Percentiles rank a stretch among this genome's conserved stretches.
Evolutionary conservation across 2,113 vertebrate genomes (phyloP).

Genomic region (Athene cunicularia): DNA sequence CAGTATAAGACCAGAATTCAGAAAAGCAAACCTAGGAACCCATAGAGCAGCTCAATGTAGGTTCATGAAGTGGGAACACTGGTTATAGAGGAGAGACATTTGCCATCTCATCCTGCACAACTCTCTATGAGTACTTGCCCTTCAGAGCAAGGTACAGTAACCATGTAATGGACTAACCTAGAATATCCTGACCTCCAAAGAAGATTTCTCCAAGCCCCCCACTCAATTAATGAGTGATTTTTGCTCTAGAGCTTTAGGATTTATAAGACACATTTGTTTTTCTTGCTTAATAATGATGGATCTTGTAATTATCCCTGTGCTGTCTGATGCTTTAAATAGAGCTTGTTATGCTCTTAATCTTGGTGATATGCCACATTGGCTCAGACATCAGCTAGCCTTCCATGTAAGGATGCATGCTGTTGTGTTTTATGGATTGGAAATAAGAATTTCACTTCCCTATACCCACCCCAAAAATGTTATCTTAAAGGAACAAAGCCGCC

Average conservation of each 20-base stretch:
- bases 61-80: background rate
- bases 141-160: background rate
- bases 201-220: background rate
- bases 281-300: constrained; percentile 8
- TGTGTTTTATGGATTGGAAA: background rate
- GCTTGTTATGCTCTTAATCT: constrained; percentile 1
- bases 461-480: background rate
- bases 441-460: background rate
- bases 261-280: constrained; percentile 42
- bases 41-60: background rate
- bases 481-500: background rate
- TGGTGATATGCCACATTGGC: background rate
- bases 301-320: constrained; percentile 17
- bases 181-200: background rate
- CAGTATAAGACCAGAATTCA: background rate
- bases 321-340: background rate
- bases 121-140: background rate
- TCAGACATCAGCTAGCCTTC: background rate
- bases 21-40: background rate
- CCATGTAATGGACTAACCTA: background rate
- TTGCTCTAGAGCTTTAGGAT: constrained; percentile 13
- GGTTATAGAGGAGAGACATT: background rate
- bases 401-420: background rate
- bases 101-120: background rate
- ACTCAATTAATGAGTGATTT: background rate